A percentile compares a stretch with the other conserved stretches of the same genome.
Evolutionary conservation across 30 jellyfish, hydroid and myxozoan genomes (phyloP).

Genomic region (Aurelia sp.): DNA sequence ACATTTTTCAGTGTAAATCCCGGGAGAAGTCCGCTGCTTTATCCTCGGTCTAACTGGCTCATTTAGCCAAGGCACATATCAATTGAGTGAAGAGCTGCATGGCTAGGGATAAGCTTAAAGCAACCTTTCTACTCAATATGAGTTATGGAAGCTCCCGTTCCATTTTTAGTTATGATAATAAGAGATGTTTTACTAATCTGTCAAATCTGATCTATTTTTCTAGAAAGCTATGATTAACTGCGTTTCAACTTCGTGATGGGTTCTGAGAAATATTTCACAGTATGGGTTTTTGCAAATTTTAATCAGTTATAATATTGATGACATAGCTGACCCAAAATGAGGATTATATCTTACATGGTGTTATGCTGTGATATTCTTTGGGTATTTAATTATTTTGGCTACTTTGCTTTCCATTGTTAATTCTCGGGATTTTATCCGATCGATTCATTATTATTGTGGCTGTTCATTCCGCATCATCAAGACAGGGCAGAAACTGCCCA

Average conservation of each 20-base stretch:
- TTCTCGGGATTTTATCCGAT: neutral
- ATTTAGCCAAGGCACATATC: no score
- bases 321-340: conserved; percentile 26
- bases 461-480: no score
- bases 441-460: neutral
- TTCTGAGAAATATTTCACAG: conserved; percentile 10
- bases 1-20: no score
- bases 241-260: conserved; percentile 18
- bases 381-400: neutral
- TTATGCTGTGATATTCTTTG: neutral
- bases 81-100: no score
- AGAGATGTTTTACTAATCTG: conserved; percentile 20
- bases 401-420: neutral
- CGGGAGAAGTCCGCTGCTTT: no score
- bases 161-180: neutral
- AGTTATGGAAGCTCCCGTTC: no score
- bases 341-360: neutral
- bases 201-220: conserved; percentile 31
- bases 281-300: conserved; percentile 12
- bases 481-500: no score
- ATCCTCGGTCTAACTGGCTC: no score
- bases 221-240: conserved; percentile 18
- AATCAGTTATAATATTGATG: conserved; percentile 4
- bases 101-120: no score
- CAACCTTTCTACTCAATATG: no score